A percentile compares a stretch with the other conserved stretches of the same genome.
phyloP scores from a whole-genome alignment of 2,797 vertebrate genomes.

The Lacerta bilineata region DNA sequence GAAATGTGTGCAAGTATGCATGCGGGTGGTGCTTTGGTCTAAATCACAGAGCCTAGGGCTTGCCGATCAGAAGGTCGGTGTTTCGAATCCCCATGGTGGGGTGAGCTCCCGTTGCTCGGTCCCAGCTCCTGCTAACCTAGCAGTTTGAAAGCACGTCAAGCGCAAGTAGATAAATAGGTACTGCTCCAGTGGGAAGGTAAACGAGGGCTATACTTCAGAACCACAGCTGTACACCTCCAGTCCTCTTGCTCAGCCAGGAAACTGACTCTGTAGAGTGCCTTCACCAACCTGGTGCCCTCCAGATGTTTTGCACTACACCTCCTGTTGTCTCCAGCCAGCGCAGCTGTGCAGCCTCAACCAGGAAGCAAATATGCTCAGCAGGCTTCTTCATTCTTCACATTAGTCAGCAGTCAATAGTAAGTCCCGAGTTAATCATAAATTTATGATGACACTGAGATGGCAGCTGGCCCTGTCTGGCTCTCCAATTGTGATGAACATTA shows the following conservation, averaged over 20 bases:
- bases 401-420: constrained; percentile 71
- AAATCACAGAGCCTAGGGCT: too few species aligned
- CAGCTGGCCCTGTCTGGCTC: constrained; percentile 64
- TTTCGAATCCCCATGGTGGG: too few species aligned
- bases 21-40: too few species aligned
- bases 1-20: too few species aligned
- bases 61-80: too few species aligned
- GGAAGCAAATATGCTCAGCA: constrained; percentile 65
- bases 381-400: constrained; percentile 69
- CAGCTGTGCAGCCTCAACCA: constrained; percentile 41
- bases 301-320: neutral
- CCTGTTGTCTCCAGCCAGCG: neutral
- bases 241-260: neutral
- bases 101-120: too few species aligned
- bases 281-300: neutral
- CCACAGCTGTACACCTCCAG: neutral
- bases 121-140: too few species aligned
- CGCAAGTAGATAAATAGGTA: too few species aligned
- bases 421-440: constrained; percentile 70
- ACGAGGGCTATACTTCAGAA: neutral
- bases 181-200: too few species aligned
- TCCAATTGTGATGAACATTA: constrained; percentile 56
- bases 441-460: constrained; percentile 47
- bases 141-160: too few species aligned
- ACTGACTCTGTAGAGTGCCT: neutral